Evolutionary conservation across 2,113 vertebrate genomes (phyloP).

Genomic region (Plecturocebus donacophilus): DNA sequence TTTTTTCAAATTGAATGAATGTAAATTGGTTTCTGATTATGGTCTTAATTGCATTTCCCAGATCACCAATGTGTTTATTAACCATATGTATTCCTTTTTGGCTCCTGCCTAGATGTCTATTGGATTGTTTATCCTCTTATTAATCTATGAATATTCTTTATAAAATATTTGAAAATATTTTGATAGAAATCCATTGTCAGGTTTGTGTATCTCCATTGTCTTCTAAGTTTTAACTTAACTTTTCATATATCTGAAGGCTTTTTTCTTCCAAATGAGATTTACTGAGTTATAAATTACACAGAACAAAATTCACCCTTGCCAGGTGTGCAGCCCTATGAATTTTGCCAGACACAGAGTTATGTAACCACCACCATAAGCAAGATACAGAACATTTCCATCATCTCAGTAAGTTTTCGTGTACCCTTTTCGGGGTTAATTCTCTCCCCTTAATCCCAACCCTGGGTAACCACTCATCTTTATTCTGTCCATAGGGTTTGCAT

Average conservation of each 20-base stretch:
- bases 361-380: neutral
- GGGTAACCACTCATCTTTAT: neutral
- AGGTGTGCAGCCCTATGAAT: neutral
- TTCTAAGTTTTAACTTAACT: neutral
- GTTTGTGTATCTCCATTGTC: neutral
- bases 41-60: neutral
- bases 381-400: neutral
- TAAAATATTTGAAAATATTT: neutral
- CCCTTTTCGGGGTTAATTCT: neutral
- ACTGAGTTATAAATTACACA: neutral
- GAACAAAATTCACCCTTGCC: neutral
- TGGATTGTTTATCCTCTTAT: neutral
- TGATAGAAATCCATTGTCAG: neutral
- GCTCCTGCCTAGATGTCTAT: neutral
- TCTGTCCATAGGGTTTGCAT: neutral
- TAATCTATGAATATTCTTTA: neutral
- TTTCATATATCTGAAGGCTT: neutral
- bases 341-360: neutral
- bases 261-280: neutral
- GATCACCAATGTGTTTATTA: neutral
- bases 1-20: neutral
- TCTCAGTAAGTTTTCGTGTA: neutral
- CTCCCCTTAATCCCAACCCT: neutral
- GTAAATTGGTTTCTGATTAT: neutral
- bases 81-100: neutral